Evolutionary conservation across 1,140 invertebrate species (phyloP), one percentile per base, ranked within the genome.

Genomic region (Scaptomyza pallida): DNA sequence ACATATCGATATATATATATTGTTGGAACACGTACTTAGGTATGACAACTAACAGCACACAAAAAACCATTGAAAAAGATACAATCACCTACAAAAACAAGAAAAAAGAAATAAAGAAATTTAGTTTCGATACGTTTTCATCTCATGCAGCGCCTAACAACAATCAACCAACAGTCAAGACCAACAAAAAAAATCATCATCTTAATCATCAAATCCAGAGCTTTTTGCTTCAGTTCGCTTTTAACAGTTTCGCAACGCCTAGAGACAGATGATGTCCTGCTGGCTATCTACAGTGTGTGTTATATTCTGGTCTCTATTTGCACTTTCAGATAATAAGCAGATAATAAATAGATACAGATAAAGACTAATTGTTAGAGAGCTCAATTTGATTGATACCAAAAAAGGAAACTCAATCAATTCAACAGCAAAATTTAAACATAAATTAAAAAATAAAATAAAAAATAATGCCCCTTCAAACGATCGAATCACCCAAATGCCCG

Each of bases 401-500:
- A 40, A 50, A 40, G 26, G 8, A 50, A 40, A 16, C 40, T n/a
- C 15, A 19, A 54, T 26, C 23, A 5, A 26, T 26, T 5, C 6
- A 16, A 59, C 15, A 21, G 21, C 41, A 68, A 41, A 4, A 30
- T 15, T 70, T 56, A 51, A 47, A 59, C 37, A 60, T 59, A 10
- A 73, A 67, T 37, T 6, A 52, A 51, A 33, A 40, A 51, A 74
- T 96, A 43, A n/a, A 33, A 48, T 40, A 15, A 15, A 43, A 15
- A 43, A 55, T 1, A 93, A 98, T 98, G 97, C 98, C 98, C 94
- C 99, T 98, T 96, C 98, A 98, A 94, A 95, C 98, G 91, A 95
- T 95, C 86, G 97, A 98, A 91, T 96, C 97, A 93, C 95, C 97
- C 71, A 99, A 99, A 93, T 99, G 99, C 95, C 98, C 98, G 75